Conservation (phyloP, 2,113 vertebrate species). For the Chauna torquata region DNA sequence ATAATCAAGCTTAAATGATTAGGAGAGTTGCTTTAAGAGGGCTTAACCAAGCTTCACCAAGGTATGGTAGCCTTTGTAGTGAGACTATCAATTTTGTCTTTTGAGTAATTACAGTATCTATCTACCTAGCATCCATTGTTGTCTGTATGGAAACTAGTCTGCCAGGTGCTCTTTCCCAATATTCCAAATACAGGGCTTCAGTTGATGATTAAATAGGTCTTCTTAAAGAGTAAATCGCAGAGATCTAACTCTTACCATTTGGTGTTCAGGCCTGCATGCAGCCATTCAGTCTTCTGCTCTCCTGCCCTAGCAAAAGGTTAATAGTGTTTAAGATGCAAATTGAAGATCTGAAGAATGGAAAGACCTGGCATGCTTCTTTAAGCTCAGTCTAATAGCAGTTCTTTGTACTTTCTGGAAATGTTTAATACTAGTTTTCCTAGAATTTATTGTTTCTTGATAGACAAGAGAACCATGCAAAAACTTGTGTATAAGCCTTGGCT, state of each 20-base stretch:
- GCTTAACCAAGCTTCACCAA: conserved; percentile 16
- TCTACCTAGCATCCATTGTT: background rate
- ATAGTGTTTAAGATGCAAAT: background rate
- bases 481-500: background rate
- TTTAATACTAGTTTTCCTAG: background rate
- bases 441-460: background rate
- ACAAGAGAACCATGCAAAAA: background rate
- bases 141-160: background rate
- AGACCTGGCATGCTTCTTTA: background rate
- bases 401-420: background rate
- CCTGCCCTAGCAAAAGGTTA: background rate
- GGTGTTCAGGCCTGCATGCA: background rate
- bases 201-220: background rate
- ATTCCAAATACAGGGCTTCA: background rate
- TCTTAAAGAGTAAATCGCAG: background rate
- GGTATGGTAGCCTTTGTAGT: background rate
- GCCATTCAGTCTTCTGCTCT: background rate
- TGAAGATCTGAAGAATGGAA: conserved; percentile 18
- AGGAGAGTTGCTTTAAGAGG: conserved; percentile 24
- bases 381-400: background rate
- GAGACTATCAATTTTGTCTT: conserved; percentile 30
- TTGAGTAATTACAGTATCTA: conserved; percentile 40
- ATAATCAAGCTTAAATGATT: conserved; percentile 53
- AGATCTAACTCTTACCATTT: background rate
- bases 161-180: conserved; percentile 23